Percentiles rank a stretch among this genome's conserved stretches.
Evolutionary conservation across 2,888 invertebrate genomes (phyloP).

Genomic region (Dicranocentrus wangi): DNA sequence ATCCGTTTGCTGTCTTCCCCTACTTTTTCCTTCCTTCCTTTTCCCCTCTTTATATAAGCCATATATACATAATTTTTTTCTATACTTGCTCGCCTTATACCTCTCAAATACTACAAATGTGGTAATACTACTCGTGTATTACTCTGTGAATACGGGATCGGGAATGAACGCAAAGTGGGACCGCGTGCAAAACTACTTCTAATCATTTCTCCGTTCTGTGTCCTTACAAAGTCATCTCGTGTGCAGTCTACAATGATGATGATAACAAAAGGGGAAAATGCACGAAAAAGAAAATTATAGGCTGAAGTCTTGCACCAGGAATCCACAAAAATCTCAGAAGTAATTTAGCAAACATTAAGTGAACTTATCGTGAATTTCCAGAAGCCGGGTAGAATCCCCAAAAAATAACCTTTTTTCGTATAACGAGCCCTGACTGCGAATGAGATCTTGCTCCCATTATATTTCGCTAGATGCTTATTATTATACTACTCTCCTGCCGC

Average conservation of each 20-base stretch:
- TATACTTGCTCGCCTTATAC: too few species aligned
- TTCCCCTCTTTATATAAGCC: not conserved
- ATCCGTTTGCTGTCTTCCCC: conserved; percentile 34
- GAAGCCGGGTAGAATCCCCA: conserved; percentile 39
- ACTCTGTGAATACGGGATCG: too few species aligned
- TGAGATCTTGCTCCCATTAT: conserved; percentile 9
- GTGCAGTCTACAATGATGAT: conserved; percentile 24
- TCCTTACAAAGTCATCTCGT: too few species aligned
- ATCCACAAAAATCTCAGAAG: conserved; percentile 69
- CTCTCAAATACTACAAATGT: not conserved
- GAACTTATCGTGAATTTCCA: conserved; percentile 72
- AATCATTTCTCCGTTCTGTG: conserved; percentile 5
- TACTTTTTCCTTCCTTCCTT: conserved; percentile 45
- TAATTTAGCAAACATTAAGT: conserved; percentile 72
- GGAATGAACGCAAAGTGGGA: not conserved
- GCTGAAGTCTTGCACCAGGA: conserved; percentile 22
- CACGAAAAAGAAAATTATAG: conserved; percentile 33
- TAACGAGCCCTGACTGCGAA: not conserved
- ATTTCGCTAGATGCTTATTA: not conserved
- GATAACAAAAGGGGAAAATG: conserved; percentile 34
- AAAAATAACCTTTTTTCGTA: conserved; percentile 39
- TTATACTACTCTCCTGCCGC: too few species aligned
- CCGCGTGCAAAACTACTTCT: conserved; percentile 15
- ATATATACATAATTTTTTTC: not conserved
- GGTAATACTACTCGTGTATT: not conserved